phyloP scores from a whole-genome alignment of 2,797 vertebrate species.

The Trichosurus vulpecula region DNA sequence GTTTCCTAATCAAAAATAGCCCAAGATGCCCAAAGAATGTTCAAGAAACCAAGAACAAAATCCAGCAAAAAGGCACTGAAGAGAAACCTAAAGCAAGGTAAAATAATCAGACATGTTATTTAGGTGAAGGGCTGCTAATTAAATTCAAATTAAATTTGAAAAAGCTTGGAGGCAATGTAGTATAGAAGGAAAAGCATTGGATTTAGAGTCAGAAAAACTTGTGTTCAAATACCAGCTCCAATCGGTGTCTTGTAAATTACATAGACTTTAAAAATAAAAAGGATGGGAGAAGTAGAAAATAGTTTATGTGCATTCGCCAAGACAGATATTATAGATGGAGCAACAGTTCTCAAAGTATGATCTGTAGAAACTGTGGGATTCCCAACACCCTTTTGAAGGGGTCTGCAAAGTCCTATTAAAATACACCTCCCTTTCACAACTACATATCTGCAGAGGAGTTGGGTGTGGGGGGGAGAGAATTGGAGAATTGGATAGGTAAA shows the following conservation, averaged over 20 bases:
- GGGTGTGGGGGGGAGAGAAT: no score
- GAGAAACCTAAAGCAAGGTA: not conserved
- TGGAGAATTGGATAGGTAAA: not conserved
- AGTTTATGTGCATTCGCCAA: not conserved
- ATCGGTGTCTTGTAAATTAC: not conserved
- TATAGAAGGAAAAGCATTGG: not conserved
- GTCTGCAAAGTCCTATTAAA: no score
- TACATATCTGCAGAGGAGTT: no score
- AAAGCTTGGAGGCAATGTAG: not conserved
- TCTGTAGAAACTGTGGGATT: no score
- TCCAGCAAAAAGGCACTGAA: not conserved
- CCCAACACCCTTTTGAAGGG: no score
- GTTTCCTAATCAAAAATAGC: not conserved
- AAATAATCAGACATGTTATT: not conserved
- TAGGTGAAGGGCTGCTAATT: not conserved
- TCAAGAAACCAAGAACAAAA: not conserved
- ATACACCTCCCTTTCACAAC: no score
- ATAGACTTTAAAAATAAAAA: not conserved
- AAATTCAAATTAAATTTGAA: not conserved
- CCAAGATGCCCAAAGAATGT: fast-evolving
- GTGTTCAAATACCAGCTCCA: not conserved
- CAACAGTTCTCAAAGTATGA: no score
- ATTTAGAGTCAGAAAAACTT: not conserved
- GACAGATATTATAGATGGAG: no score
- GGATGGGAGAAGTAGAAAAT: not conserved